phyloP scores from a whole-genome alignment of 2,797 vertebrate genomes.

The Betta splendens region DNA sequence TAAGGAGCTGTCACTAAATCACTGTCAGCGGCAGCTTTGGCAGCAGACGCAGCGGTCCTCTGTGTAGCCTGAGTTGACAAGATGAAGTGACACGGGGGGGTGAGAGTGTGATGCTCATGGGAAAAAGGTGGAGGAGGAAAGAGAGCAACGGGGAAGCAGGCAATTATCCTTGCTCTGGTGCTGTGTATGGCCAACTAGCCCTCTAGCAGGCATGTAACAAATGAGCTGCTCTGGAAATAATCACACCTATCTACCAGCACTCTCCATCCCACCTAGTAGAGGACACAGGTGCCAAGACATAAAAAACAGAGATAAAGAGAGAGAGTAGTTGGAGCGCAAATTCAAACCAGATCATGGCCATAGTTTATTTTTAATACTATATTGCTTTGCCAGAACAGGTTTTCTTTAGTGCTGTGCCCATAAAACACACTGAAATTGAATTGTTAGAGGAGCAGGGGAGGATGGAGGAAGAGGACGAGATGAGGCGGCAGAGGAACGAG shows the following conservation, averaged over 20 bases:
- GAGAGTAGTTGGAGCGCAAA: not conserved
- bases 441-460: constrained; percentile 13
- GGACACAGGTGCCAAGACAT: constrained; percentile 33
- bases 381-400: constrained; percentile 29
- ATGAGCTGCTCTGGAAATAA: constrained; percentile 52
- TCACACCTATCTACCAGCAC: constrained; percentile 32
- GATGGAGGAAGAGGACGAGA: not conserved
- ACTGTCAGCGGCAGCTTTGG: constrained; percentile 39
- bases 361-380: constrained; percentile 26
- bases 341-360: constrained; percentile 10
- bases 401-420: constrained; percentile 12
- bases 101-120: constrained; percentile 25
- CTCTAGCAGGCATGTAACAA: constrained; percentile 33
- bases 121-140: constrained; percentile 18
- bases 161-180: constrained; percentile 51
- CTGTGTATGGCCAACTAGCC: constrained; percentile 28
- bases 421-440: constrained; percentile 37
- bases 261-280: constrained; percentile 12
- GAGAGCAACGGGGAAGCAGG: constrained; percentile 41
- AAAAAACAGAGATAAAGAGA: constrained; percentile 16
- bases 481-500: not conserved
- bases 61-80: constrained; percentile 15
- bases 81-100: constrained; percentile 20
- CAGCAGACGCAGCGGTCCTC: constrained; percentile 16
- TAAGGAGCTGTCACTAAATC: constrained; percentile 55